Evolutionary conservation across 1,140 invertebrate species (phyloP).

Genomic region (Hermetia illucens): DNA sequence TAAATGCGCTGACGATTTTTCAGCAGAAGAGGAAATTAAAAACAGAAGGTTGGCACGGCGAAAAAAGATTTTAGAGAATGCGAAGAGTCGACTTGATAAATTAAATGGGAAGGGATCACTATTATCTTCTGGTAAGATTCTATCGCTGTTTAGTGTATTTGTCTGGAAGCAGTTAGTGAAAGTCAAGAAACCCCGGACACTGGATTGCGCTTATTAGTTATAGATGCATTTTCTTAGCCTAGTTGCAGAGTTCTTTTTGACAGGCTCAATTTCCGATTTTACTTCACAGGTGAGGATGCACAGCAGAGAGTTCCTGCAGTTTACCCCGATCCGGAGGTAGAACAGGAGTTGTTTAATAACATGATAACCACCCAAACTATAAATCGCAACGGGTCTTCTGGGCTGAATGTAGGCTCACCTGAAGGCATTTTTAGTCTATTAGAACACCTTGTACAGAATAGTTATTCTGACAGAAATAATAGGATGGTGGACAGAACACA

Average conservation of each 20-base stretch:
- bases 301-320: too few relatives aligned
- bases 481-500: too few relatives aligned
- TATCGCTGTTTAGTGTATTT: not conserved
- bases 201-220: too few relatives aligned
- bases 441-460: too few relatives aligned
- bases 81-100: not conserved
- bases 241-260: too few relatives aligned
- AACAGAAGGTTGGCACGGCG: not conserved
- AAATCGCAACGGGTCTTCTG: too few relatives aligned
- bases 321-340: too few relatives aligned
- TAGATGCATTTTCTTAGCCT: too few relatives aligned
- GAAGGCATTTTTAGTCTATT: not conserved
- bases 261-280: too few relatives aligned
- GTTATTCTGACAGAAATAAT: not conserved
- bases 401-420: not conserved
- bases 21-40: not conserved
- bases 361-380: too few relatives aligned
- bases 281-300: too few relatives aligned
- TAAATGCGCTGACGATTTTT: not conserved
- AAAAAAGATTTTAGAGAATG: slow-evolving; percentile 2
- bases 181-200: not conserved
- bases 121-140: not conserved
- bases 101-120: not conserved
- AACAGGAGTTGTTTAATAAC: too few relatives aligned
- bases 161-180: not conserved